Percentiles rank a stretch among this genome's conserved stretches.
Evolutionary conservation across 2,797 vertebrate genomes (phyloP).

Genomic region (Sus cebifrons): DNA sequence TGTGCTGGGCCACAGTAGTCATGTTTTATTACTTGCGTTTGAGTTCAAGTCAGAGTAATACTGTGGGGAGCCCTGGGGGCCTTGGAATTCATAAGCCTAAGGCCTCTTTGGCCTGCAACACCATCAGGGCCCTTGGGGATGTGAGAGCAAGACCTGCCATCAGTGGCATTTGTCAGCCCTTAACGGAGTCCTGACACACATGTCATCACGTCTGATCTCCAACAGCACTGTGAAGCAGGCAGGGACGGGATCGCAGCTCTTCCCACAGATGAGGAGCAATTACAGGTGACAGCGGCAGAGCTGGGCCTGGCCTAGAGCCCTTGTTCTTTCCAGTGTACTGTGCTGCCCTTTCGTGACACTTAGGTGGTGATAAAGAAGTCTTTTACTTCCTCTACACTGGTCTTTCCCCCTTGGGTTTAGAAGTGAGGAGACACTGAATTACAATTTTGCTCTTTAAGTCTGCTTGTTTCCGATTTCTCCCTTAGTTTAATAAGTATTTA

Average conservation of each 20-base stretch:
- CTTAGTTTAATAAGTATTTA: constrained; percentile 61
- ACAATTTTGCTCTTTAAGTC: constrained; percentile 20
- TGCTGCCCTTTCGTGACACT: background rate
- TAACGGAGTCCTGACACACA: background rate
- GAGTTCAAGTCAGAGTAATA: constrained; percentile 10
- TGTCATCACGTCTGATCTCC: background rate
- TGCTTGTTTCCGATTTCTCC: constrained; percentile 40
- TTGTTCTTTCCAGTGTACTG: background rate
- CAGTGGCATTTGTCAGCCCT: background rate
- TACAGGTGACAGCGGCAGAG: background rate
- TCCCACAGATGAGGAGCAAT: background rate
- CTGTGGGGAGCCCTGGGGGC: background rate
- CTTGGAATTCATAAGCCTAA: constrained; percentile 28
- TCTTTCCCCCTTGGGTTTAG: background rate
- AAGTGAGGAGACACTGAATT: background rate
- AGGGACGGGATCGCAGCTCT: background rate
- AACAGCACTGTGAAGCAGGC: background rate
- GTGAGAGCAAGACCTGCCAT: background rate
- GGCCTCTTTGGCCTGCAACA: background rate
- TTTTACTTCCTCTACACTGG: constrained; percentile 1
- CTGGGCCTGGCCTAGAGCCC: background rate
- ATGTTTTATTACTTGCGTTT: background rate
- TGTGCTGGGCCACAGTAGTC: background rate
- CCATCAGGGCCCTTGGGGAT: background rate
- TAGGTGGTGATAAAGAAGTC: background rate